Conservation (phyloP, 1,140 invertebrate genomes). For the Temnothorax longispinosus region DNA sequence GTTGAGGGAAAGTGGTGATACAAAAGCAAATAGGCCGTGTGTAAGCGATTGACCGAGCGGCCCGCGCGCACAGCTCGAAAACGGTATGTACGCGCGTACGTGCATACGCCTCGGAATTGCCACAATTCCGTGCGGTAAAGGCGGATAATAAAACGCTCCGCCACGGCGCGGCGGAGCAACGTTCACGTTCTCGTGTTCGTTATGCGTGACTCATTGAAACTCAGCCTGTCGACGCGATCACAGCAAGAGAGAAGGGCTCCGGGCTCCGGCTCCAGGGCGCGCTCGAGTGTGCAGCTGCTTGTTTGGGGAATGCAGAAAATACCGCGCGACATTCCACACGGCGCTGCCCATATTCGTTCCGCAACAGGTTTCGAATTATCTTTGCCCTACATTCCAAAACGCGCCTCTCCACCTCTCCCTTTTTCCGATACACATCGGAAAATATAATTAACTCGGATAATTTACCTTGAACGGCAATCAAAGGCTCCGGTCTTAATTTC, state of each 20-base stretch:
- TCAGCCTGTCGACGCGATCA: neutral
- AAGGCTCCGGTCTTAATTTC: neutral
- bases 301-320: slow-evolving; percentile 64
- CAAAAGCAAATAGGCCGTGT: slow-evolving; percentile 3
- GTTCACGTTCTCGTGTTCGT: neutral
- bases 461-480: neutral
- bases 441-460: slow-evolving; percentile 25
- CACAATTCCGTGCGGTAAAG: neutral
- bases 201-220: slow-evolving; percentile 23
- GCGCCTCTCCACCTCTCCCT: neutral
- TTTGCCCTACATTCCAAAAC: neutral
- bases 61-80: neutral
- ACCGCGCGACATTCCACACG: slow-evolving; percentile 47
- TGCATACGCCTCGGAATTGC: neutral
- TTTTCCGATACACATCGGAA: neutral
- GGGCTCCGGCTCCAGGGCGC: too few species aligned
- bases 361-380: slow-evolving; percentile 41
- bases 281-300: slow-evolving; percentile 20
- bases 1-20: slow-evolving; percentile 24
- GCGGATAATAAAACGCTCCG: slow-evolving; percentile 2
- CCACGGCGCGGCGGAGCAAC: too few species aligned
- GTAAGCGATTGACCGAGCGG: neutral
- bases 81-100: neutral
- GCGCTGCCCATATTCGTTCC: slow-evolving; percentile 17
- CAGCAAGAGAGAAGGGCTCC: neutral